Conservation (phyloP, 2,888 invertebrate species). For the Tolmerus cingulatus region DNA sequence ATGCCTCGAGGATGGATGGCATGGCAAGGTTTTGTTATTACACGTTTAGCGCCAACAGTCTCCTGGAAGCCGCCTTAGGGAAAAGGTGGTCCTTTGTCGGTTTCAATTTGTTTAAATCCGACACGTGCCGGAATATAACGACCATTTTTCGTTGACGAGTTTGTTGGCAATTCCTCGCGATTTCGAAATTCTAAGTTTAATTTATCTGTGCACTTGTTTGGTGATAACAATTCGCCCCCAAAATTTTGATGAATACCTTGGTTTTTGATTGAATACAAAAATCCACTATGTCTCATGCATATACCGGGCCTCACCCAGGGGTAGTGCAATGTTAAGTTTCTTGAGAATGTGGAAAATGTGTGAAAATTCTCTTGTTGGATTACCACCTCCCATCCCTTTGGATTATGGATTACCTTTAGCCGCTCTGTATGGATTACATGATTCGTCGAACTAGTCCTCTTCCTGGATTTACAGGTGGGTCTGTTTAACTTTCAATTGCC, state of each 20-base stretch:
- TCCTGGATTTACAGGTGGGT: background rate
- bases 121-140: background rate
- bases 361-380: background rate
- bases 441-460: background rate
- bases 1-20: background rate
- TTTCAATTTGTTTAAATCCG: background rate
- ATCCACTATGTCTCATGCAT: background rate
- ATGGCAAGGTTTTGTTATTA: background rate
- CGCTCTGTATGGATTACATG: background rate
- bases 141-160: background rate
- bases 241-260: background rate
- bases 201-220: background rate
- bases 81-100: background rate
- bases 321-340: background rate
- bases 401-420: conserved; percentile 2
- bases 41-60: conserved; percentile 17
- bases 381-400: background rate
- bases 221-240: background rate
- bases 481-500: background rate
- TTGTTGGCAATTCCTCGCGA: background rate
- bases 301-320: background rate
- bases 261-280: background rate
- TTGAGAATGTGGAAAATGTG: background rate
- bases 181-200: background rate
- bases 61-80: background rate